These are phyloP conservation scores for Drosophila colorata DNA, from an alignment of 2,888 invertebrate genomes.

Conservation along the genomic window DNA sequence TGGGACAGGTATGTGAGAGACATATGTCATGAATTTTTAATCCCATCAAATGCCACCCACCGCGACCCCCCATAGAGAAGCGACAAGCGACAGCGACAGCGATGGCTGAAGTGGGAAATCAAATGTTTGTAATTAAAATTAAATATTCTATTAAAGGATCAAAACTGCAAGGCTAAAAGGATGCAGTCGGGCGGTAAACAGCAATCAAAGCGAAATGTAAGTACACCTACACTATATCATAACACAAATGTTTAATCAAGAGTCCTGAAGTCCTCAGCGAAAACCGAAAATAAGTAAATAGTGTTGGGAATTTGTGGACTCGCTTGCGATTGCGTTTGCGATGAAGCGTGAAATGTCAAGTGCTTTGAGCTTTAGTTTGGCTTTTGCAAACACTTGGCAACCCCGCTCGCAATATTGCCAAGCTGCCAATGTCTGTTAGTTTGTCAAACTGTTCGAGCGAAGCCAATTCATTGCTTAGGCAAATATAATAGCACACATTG, in stretches of 20 bases:
- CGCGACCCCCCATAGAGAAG: slow-evolving; percentile 2
- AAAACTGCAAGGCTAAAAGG: slow-evolving; percentile 77
- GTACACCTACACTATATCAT: slow-evolving; percentile 63
- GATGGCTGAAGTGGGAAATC: slow-evolving; percentile 78
- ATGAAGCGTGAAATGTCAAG: slow-evolving; percentile 72
- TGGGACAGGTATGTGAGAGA: slow-evolving; percentile 13
- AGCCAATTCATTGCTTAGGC: slow-evolving; percentile 18
- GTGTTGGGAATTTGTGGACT: slow-evolving; percentile 8
- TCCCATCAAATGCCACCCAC: slow-evolving; percentile 24
- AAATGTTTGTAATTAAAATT: slow-evolving; percentile 81
- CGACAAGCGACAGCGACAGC: slow-evolving; percentile 32
- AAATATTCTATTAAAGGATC: slow-evolving; percentile 81
- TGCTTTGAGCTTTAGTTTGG: slow-evolving; percentile 58
- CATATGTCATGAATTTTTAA: slow-evolving; percentile 72
- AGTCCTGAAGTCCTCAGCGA: slow-evolving; percentile 11
- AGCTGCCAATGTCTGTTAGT: slow-evolving; percentile 28
- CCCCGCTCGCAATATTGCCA: slow-evolving; percentile 16
- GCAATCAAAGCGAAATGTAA: slow-evolving; percentile 75
- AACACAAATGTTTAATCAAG: slow-evolving; percentile 77
- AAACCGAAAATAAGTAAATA: slow-evolving; percentile 27
- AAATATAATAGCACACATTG: slow-evolving; percentile 12
- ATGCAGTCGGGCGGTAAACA: slow-evolving; percentile 74
- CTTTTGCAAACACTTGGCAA: slow-evolving; percentile 55
- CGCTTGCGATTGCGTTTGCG: slow-evolving; percentile 27
- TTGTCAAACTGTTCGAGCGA: slow-evolving; percentile 15